phyloP scores from a whole-genome alignment of 2,888 invertebrate species.

The Drosophila peninsularis region DNA sequence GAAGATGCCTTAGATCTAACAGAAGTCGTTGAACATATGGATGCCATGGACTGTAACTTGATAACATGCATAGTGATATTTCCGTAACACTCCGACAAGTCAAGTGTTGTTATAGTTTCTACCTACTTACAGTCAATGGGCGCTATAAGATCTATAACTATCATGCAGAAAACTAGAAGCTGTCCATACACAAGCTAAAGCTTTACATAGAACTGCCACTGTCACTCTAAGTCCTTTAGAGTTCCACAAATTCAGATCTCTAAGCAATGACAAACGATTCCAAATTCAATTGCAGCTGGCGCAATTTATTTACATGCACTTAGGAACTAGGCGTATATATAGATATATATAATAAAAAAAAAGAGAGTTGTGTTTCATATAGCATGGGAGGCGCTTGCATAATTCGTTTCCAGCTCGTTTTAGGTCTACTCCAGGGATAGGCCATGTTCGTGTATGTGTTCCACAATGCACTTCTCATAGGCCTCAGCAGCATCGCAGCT shows the following conservation, averaged over 20 bases:
- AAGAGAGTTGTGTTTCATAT: conserved; percentile 16
- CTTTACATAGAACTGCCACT: neutral
- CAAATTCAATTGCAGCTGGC: conserved; percentile 31
- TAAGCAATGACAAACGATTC: neutral
- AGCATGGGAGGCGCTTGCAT: conserved; percentile 52
- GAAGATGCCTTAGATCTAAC: neutral
- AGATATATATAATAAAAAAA: conserved; percentile 11
- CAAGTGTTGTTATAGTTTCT: too few relatives aligned
- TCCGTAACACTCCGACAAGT: too few relatives aligned
- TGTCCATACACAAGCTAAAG: too few relatives aligned
- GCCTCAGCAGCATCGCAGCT: conserved; percentile 80
- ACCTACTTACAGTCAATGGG: too few relatives aligned
- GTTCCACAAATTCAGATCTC: neutral
- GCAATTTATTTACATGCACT: conserved; percentile 51
- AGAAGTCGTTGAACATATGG: neutral
- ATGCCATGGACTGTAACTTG: too few relatives aligned
- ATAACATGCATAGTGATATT: too few relatives aligned
- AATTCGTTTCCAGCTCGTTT: neutral
- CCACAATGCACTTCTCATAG: conserved; percentile 70
- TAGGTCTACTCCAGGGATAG: conserved; percentile 41
- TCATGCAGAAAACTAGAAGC: too few relatives aligned
- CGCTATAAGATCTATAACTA: too few relatives aligned
- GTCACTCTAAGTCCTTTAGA: neutral
- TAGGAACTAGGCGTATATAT: conserved; percentile 23
- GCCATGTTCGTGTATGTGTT: conserved; percentile 71